phyloP scores from a whole-genome alignment of 2,113 vertebrate species.

The Rhea pennata region DNA sequence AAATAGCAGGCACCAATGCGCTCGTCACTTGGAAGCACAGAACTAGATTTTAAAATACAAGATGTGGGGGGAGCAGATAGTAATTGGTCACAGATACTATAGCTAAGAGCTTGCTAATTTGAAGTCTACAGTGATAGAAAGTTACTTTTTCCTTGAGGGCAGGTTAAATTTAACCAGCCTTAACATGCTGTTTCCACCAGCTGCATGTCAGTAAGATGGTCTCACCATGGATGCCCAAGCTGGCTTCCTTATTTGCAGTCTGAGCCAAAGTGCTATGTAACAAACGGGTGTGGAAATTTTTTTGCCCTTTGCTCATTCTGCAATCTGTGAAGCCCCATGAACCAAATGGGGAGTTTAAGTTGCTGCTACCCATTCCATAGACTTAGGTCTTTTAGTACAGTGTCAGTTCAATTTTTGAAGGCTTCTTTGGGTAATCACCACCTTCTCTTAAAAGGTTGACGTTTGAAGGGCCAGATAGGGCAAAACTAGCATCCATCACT shows the following conservation, averaged over 20 bases:
- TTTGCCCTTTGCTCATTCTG: background rate
- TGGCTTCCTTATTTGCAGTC: background rate
- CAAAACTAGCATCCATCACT: background rate
- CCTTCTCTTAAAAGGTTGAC: background rate
- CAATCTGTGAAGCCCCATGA: fast-evolving
- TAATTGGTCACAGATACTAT: conserved; percentile 7
- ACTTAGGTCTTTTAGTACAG: background rate
- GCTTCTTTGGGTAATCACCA: background rate
- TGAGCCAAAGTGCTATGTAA: background rate
- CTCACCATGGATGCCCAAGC: background rate
- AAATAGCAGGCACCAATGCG: background rate
- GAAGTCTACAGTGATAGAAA: background rate
- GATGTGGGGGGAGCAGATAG: background rate
- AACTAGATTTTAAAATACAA: background rate
- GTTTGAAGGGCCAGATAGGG: background rate
- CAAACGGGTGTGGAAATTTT: background rate
- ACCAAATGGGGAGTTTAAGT: fast-evolving
- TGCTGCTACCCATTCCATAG: background rate
- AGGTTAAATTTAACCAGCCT: conserved; percentile 4
- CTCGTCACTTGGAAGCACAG: background rate
- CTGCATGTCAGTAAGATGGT: background rate
- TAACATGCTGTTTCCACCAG: background rate
- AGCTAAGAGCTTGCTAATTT: background rate
- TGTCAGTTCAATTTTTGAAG: background rate
- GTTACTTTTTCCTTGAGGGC: conserved; percentile 13